These are phyloP conservation scores for Campoletis raptor DNA, from an alignment of 2,888 invertebrate genomes.

Conservation along the genomic window DNA sequence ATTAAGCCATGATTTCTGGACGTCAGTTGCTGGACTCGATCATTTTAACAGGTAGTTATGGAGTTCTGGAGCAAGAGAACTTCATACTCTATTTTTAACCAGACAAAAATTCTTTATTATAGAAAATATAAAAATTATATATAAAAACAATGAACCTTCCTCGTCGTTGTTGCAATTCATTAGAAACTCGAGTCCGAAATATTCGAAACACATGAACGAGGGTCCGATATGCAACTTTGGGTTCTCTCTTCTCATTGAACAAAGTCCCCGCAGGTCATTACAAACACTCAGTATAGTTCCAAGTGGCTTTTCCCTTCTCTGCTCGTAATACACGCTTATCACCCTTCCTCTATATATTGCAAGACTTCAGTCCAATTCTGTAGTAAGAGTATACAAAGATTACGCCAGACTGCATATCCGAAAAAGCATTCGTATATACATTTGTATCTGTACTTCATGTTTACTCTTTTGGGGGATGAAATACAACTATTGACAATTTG, in stretches of 20 bases:
- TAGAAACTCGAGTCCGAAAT: not conserved
- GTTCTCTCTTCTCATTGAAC: conserved; percentile 36
- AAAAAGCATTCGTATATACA: conserved; percentile 44
- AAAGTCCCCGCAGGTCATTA: conserved; percentile 60
- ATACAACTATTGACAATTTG: conserved; percentile 64
- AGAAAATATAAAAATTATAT: not conserved
- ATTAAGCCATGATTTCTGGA: conserved; percentile 52
- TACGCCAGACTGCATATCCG: conserved; percentile 42
- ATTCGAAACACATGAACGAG: not conserved
- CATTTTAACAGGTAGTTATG: not conserved
- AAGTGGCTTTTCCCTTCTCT: conserved; percentile 28
- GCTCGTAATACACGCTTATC: conserved; percentile 36
- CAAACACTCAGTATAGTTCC: conserved; percentile 64
- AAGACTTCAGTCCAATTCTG: conserved; percentile 49
- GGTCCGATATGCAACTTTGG: conserved; percentile 7
- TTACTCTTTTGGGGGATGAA: conserved; percentile 51
- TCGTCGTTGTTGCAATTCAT: not conserved
- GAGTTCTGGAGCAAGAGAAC: not conserved
- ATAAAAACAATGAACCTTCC: not conserved
- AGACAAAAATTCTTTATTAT: not conserved
- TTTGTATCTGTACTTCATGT: conserved; percentile 40
- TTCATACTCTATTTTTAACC: too few species aligned
- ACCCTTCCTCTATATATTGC: conserved; percentile 3
- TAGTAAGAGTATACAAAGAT: conserved; percentile 54
- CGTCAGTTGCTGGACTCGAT: too few species aligned